Base-by-base conservation (phyloP, 64 coral and sea anemone genomes). In the Pocillopora damicornis region DNA sequence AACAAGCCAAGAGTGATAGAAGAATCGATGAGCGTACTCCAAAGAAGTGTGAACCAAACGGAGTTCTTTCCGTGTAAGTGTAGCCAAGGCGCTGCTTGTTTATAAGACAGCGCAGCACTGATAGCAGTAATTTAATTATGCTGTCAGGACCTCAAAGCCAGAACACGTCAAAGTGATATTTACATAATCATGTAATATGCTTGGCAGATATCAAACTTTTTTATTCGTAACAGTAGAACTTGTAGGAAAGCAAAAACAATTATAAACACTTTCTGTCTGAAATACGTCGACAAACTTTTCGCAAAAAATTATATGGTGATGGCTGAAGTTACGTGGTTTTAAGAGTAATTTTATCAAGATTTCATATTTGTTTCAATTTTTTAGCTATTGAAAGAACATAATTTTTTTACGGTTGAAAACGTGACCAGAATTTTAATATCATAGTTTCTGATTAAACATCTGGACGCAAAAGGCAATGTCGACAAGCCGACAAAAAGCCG, bases 81-180 rank as follows among this genome's bases (percentile, higher is more conserved):
- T 18, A 45, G 42, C 10, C 37, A 22, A 51, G 23, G 67, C 4
- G 11, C 10, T 58, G 30, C 17, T 81, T 85, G 65, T 85, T 85
- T 85, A 72, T 66, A 37, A 20, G 56, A 25, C 60, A 83, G 36
- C 12, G 67, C 25, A 71, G 25, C 20, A 71, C 20, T 23, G 67
- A 72, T 57, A 73, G 71, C 37, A 72, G 63, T 85, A 37, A 85
- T 57, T 73, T 85, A 68, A 85, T 72, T 63, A 71, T 35, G 58
- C 81, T 66, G 22, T 72, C 81, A 85, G 25, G 56, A 72, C 64
- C 81, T 63, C 65, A 83, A 73, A 66, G 38, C 13, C 3, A 68
- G 38, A 72, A 72, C 15, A 85, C 66, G 81, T 85, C 81, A 85
- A 85, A 23, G 15, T 3, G 26, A 23, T 45, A 72, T 85, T 85